phyloP scores from a whole-genome alignment of 1,140 invertebrate genomes.

The Trinorchestia longiramus region DNA sequence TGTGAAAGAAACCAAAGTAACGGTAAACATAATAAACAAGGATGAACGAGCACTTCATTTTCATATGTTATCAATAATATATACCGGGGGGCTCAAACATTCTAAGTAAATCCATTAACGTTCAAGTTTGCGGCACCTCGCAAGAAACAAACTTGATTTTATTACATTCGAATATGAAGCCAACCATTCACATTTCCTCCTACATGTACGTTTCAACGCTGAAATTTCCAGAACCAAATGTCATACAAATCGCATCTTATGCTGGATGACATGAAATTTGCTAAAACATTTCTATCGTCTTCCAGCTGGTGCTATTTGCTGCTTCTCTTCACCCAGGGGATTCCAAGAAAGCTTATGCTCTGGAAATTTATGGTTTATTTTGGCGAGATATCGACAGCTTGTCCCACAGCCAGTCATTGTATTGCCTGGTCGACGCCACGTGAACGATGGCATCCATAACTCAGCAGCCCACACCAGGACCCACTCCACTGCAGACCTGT shows the following conservation, averaged over 20 bases:
- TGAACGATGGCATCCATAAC: neutral
- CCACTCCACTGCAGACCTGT: neutral
- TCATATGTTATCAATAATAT: too few species aligned
- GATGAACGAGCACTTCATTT: too few species aligned
- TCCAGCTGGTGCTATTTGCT: neutral
- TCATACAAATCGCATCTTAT: neutral
- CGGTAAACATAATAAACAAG: too few species aligned
- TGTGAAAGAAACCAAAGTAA: too few species aligned
- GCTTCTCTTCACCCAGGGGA: neutral
- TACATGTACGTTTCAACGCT: neutral
- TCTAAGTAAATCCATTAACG: too few species aligned
- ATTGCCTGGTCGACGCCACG: neutral
- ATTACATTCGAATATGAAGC: neutral
- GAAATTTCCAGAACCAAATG: neutral
- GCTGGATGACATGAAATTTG: neutral
- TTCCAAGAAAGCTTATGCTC: neutral
- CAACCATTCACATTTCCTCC: neutral
- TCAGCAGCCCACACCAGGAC: neutral
- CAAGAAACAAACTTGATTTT: too few species aligned
- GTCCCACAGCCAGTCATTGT: neutral
- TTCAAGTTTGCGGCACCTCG: too few species aligned
- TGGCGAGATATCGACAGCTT: neutral
- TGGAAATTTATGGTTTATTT: conserved; percentile 2
- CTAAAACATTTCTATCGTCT: neutral
- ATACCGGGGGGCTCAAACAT: too few species aligned